phyloP scores from a whole-genome alignment of 2,888 invertebrate genomes.

The Sialis fuliginosa region DNA sequence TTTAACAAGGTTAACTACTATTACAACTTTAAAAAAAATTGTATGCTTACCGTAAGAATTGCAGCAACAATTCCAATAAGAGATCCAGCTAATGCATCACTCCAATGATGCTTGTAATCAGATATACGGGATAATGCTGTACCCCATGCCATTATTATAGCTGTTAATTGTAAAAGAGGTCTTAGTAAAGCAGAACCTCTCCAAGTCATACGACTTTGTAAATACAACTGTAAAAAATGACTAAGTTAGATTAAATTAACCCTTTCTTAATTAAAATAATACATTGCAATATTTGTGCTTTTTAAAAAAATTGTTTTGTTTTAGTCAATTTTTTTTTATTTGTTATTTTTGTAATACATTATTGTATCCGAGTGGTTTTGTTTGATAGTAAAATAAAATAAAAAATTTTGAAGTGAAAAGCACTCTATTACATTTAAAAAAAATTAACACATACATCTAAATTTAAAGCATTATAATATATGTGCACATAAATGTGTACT shows the following conservation, averaged over 20 bases:
- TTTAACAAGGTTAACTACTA: too few species aligned
- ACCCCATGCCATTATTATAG: constrained; percentile 66
- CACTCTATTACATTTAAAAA: too few species aligned
- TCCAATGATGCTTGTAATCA: constrained; percentile 97
- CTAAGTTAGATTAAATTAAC: neutral
- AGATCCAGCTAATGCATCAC: constrained; percentile 79
- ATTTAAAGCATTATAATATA: too few species aligned
- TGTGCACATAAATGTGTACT: too few species aligned
- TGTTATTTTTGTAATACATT: too few species aligned
- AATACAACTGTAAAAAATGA: constrained; percentile 48
- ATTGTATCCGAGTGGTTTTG: too few species aligned
- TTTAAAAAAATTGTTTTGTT: too few species aligned
- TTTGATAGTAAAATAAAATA: too few species aligned
- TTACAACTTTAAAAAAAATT: neutral
- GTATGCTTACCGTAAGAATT: constrained; percentile 45
- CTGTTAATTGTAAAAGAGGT: constrained; percentile 69
- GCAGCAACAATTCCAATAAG: constrained; percentile 49
- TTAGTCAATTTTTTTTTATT: too few species aligned
- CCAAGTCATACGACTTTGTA: constrained; percentile 73
- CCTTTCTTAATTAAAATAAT: constrained; percentile 1
- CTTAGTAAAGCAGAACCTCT: constrained; percentile 61
- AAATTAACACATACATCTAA: too few species aligned
- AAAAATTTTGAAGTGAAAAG: too few species aligned
- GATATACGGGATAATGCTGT: constrained; percentile 82
- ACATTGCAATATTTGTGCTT: neutral